Evolutionary conservation across 2,888 invertebrate species (phyloP).

Genomic region (Synanthedon vespiformis): DNA sequence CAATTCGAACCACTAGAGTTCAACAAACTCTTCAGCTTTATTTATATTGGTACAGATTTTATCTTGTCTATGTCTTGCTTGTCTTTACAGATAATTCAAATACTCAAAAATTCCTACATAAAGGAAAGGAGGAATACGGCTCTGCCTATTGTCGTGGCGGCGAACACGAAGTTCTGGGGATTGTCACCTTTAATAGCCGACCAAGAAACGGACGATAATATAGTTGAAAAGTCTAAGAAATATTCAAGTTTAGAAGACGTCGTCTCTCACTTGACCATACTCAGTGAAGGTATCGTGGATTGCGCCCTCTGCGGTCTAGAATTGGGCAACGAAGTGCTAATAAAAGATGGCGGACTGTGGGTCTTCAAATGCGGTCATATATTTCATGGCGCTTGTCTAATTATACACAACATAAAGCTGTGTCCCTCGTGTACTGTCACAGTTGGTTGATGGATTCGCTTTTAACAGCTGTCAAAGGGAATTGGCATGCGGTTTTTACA

Average conservation of each 20-base stretch:
- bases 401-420: slow-evolving; percentile 64
- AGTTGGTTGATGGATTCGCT: neutral
- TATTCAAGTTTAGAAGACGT: neutral
- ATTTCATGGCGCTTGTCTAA: slow-evolving; percentile 73
- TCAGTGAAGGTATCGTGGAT: slow-evolving; percentile 14
- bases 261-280: neutral
- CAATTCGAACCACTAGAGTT: too few relatives aligned
- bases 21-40: too few relatives aligned
- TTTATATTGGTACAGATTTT: too few relatives aligned
- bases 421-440: slow-evolving; percentile 43
- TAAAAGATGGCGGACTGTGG: slow-evolving; percentile 73
- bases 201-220: neutral
- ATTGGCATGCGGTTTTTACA: too few relatives aligned
- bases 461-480: too few relatives aligned
- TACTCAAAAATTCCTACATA: slow-evolving; percentile 35
- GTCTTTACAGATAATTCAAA: slow-evolving; percentile 39
- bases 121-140: slow-evolving; percentile 48
- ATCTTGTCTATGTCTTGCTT: too few relatives aligned
- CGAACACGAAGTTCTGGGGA: slow-evolving; percentile 66
- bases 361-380: slow-evolving; percentile 74
- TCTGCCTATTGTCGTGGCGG: slow-evolving; percentile 49
- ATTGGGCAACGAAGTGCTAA: slow-evolving; percentile 67
- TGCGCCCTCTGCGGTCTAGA: slow-evolving; percentile 72
- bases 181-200: slow-evolving; percentile 24
- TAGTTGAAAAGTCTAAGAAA: neutral